A percentile compares a stretch with the other conserved stretches of the same genome.
These are phyloP conservation scores for Rhincodon typus DNA, from an alignment of 2,797 vertebrate species.

Conservation along the genomic window DNA sequence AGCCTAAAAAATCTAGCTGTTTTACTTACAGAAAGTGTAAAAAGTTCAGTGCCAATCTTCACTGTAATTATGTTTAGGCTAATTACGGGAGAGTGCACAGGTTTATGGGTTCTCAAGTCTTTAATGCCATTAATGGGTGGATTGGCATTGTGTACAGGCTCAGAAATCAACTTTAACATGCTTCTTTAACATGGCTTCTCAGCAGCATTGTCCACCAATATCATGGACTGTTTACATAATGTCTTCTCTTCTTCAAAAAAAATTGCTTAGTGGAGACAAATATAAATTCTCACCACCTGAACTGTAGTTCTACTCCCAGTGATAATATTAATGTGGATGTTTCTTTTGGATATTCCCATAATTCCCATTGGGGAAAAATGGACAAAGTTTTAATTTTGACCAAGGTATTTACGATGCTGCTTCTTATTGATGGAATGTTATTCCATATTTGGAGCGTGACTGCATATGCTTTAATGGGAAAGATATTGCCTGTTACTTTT, in stretches of 20 bases:
- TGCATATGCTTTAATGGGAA: conserved; percentile 89
- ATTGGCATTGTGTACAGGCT: conserved; percentile 82
- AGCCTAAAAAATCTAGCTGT: conserved; percentile 89
- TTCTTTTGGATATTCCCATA: conserved; percentile 66
- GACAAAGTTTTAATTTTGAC: conserved; percentile 66
- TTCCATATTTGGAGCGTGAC: conserved; percentile 95
- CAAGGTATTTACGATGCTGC: conserved; percentile 73
- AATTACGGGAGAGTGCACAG: conserved; percentile 94
- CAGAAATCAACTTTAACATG: conserved; percentile 86
- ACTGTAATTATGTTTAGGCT: conserved; percentile 94
- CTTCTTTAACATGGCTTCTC: conserved; percentile 85
- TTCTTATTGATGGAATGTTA: conserved; percentile 75
- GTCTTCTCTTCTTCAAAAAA: conserved; percentile 85
- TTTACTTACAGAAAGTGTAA: conserved; percentile 91
- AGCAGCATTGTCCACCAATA: conserved; percentile 88
- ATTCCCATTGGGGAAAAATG: conserved; percentile 61
- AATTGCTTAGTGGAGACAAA: conserved; percentile 88
- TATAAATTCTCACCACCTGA: conserved; percentile 72
- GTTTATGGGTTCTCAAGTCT: conserved; percentile 84
- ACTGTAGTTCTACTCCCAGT: too few species aligned
- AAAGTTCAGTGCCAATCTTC: conserved; percentile 92
- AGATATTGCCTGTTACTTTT: conserved; percentile 92
- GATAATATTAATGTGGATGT: too few species aligned
- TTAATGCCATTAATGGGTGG: conserved; percentile 88
- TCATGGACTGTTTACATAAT: conserved; percentile 98